Evolutionary conservation across 1,140 invertebrate species (phyloP).

Genomic region (Nymphalis io): DNA sequence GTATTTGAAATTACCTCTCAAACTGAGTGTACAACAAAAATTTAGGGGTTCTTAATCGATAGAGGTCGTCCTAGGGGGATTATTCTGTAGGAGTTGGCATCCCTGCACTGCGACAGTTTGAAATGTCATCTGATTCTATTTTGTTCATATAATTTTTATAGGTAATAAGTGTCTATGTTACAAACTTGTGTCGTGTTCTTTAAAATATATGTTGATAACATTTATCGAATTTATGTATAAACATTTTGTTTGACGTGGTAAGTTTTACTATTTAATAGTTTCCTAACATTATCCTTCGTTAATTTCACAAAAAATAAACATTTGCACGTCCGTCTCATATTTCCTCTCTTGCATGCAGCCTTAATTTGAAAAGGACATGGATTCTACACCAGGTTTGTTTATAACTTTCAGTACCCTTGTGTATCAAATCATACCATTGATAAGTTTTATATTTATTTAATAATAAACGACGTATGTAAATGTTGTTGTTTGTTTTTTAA

Average conservation of each 20-base stretch:
- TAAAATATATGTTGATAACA: background rate
- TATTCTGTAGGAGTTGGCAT: too few relatives aligned
- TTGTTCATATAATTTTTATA: background rate
- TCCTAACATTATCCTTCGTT: constrained; percentile 2
- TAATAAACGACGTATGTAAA: background rate
- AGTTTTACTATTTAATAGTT: background rate
- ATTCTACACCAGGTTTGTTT: constrained; percentile 73
- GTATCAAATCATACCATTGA: background rate
- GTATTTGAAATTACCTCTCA: too few relatives aligned
- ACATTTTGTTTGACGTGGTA: constrained; percentile 2
- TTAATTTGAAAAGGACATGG: constrained; percentile 68
- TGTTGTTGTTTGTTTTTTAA: constrained; percentile 8
- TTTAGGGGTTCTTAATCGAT: too few relatives aligned
- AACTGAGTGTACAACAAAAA: too few relatives aligned
- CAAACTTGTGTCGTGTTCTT: background rate
- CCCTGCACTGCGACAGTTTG: background rate
- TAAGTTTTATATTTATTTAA: background rate
- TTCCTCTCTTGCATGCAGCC: constrained; percentile 76
- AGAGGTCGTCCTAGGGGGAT: too few relatives aligned
- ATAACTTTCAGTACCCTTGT: background rate
- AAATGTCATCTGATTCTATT: constrained; percentile 6
- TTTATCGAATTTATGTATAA: background rate
- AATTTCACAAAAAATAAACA: constrained; percentile 13
- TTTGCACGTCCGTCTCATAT: constrained; percentile 41
- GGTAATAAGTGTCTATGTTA: background rate